Evolutionary conservation across 1,140 invertebrate genomes (phyloP), one percentile per base, ranked within the genome.

Genomic region (Macrocentrus cingulum): DNA sequence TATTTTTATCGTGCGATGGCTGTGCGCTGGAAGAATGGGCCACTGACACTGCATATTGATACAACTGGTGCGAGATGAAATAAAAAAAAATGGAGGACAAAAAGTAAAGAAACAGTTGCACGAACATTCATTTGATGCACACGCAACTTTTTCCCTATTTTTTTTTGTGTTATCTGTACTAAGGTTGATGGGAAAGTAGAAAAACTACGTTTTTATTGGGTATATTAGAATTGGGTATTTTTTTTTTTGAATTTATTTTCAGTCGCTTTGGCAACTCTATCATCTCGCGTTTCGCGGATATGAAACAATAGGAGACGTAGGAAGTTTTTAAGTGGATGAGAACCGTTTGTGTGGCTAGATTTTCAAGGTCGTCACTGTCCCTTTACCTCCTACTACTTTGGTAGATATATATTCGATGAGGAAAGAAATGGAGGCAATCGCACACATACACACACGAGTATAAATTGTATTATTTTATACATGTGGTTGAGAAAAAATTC

Each of bases 331-430:
- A 41, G 34, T 57, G 41, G 45, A 56, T 57, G 55, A 57, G 55
- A 57, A 57, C 55, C 55, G 46, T 57, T 49, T 57, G 55, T 25
- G 52, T 48, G 55, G 34, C 55, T 57, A 57, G 55, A 50, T 57
- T 57, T 57, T 57, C 55, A 57, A 57, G 55, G 55, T 50, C 55
- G 29, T 25, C 46, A 57, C 55, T 57, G 46, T 57, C 55, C 55
- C 55, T 57, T 57, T 57, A 57, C 46, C 55, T 57, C 55, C 42
- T 37, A 56, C 32, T 48, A 8, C 18, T n/a, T n/a, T n/a, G n/a
- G n/a, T n/a, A n/a, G n/a, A n/a, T n/a, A n/a, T n/a, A 29, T 9
- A 42, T 22, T 46, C 44, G 44, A 48, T 46, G 54, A 56, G 48
- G 29, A 50, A 50, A 57, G 55, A 56, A 56, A 49, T 56, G 45